Percentiles rank a stretch among this genome's conserved stretches.
Conservation (phyloP, 2,113 vertebrate species). For the Orycteropus afer region DNA sequence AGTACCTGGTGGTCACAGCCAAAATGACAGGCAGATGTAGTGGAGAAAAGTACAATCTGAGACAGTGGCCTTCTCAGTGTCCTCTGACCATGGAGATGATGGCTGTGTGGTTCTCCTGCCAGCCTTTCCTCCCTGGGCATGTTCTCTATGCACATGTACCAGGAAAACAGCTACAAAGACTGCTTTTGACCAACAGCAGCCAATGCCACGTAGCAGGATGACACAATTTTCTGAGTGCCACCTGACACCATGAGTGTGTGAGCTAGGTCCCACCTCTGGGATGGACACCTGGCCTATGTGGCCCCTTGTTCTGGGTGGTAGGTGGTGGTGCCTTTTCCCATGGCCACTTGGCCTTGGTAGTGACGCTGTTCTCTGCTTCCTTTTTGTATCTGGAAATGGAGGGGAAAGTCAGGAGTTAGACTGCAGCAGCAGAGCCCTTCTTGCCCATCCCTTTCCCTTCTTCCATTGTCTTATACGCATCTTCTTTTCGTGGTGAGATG, state of each 20-base stretch:
- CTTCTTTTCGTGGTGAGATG: not conserved
- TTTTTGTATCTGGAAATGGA: not conserved
- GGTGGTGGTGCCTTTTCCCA: not conserved
- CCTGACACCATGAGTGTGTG: too few species aligned
- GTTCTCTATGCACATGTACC: not conserved
- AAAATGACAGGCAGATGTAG: not conserved
- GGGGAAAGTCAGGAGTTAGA: not conserved
- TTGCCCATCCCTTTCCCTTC: not conserved
- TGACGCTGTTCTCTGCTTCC: not conserved
- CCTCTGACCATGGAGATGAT: not conserved
- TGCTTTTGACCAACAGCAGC: not conserved
- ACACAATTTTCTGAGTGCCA: not conserved
- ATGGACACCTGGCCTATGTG: not conserved
- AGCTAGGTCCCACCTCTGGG: not conserved
- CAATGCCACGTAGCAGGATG: fast-evolving
- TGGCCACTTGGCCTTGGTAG: not conserved
- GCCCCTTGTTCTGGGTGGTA: not conserved
- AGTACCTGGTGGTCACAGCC: not conserved
- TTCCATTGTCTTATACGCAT: not conserved
- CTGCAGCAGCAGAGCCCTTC: fast-evolving
- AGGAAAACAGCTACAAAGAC: not conserved
- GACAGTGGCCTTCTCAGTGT: not conserved
- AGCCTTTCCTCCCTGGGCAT: not conserved
- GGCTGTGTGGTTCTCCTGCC: not conserved
- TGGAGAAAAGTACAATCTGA: fast-evolving